Evolutionary conservation across 2,113 vertebrate species (phyloP).

Genomic region (Atrichornis clamosus): DNA sequence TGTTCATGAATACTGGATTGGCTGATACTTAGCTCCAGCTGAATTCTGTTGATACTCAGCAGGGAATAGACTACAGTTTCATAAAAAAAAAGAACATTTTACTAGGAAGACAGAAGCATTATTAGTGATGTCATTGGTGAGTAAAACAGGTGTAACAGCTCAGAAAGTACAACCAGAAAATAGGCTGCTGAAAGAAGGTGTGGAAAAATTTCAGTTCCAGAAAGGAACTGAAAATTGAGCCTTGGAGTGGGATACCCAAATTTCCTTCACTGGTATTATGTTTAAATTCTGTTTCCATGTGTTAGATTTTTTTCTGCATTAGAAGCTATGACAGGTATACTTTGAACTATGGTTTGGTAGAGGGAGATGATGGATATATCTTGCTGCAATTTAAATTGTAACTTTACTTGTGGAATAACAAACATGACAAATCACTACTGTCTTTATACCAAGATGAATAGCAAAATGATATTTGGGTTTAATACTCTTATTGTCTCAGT

Average conservation of each 20-base stretch:
- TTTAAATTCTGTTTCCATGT: background rate
- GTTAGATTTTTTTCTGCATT: background rate
- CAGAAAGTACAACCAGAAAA: background rate
- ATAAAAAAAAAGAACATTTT: background rate
- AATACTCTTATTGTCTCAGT: background rate
- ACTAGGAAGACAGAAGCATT: background rate
- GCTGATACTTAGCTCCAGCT: background rate
- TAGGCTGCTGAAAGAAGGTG: background rate
- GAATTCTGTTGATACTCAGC: background rate
- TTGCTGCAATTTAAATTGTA: background rate
- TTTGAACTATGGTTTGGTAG: fast-evolving
- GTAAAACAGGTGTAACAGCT: background rate
- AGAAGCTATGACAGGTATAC: background rate
- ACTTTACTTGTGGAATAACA: background rate
- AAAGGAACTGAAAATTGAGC: background rate
- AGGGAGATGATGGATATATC: background rate
- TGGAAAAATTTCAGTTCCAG: background rate
- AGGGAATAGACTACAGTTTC: background rate
- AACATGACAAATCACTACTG: background rate
- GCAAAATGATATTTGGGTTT: background rate
- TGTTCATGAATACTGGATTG: background rate
- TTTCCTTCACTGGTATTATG: background rate
- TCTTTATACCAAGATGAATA: background rate
- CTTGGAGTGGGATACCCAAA: background rate
- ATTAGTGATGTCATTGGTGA: background rate